phyloP scores from a whole-genome alignment of 1,140 invertebrate genomes.

The Zaprionus kolodkinae region DNA sequence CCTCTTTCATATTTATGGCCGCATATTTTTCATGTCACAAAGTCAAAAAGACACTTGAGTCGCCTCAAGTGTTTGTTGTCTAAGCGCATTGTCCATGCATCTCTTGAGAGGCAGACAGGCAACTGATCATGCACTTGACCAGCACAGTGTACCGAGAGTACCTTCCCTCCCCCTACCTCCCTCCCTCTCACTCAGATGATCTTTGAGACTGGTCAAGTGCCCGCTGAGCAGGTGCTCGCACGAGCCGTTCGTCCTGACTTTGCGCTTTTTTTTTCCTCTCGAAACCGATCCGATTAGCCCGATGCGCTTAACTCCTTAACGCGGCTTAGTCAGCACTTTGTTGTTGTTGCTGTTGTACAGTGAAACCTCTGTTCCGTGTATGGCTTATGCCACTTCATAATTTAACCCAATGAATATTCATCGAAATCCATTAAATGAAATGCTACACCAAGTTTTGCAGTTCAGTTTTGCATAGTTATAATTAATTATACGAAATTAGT shows the following conservation, averaged over 20 bases:
- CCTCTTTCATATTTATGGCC: slow-evolving; percentile 72
- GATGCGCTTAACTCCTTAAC: slow-evolving; percentile 75
- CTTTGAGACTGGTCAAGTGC: slow-evolving; percentile 50
- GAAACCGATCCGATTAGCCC: slow-evolving; percentile 60
- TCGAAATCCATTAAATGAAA: not conserved
- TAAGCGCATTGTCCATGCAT: slow-evolving; percentile 41
- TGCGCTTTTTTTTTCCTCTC: slow-evolving; percentile 38
- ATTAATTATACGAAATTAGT: slow-evolving; percentile 6
- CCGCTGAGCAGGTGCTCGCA: slow-evolving; percentile 66
- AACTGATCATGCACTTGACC: slow-evolving; percentile 36
- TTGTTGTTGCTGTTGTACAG: not conserved
- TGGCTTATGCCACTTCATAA: not conserved
- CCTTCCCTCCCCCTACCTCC: not conserved
- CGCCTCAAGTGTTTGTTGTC: slow-evolving; percentile 69
- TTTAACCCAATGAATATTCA: slow-evolving; percentile 3
- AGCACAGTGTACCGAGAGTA: not conserved
- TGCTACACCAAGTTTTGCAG: not conserved
- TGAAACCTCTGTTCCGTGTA: not conserved
- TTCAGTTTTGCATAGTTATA: slow-evolving; percentile 1
- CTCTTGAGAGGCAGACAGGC: not conserved
- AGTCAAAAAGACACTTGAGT: slow-evolving; percentile 61
- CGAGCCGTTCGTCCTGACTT: slow-evolving; percentile 67
- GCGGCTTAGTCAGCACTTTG: slow-evolving; percentile 31
- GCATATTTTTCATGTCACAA: slow-evolving; percentile 56
- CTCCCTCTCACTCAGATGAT: not conserved